Conservation (phyloP, 2,888 invertebrate species). For the Scaptomyza cyrtandrae region DNA sequence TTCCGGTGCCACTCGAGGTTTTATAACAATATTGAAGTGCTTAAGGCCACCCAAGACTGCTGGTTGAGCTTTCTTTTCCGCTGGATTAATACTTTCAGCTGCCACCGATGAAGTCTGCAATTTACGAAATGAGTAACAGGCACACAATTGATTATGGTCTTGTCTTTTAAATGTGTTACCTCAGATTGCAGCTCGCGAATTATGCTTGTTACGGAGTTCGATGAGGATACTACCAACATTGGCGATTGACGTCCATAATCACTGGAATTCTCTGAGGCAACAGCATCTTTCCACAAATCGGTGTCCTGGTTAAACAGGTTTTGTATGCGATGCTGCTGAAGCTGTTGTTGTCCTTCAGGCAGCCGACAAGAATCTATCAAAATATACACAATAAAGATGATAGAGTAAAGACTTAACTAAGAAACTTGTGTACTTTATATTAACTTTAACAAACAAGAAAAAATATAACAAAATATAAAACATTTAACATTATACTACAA, state of each 20-base stretch:
- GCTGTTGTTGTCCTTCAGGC: neutral
- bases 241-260: conserved; percentile 66
- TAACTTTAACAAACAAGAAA: neutral
- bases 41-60: conserved; percentile 12
- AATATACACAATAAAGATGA: neutral
- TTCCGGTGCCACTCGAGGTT: conserved; percentile 84
- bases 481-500: neutral
- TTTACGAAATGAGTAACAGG: neutral
- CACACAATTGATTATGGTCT: neutral
- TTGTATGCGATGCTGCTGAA: conserved; percentile 16
- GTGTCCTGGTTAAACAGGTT: conserved; percentile 56
- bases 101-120: conserved; percentile 61
- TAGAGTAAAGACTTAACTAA: neutral
- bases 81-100: conserved; percentile 28
- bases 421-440: neutral
- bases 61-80: conserved; percentile 2
- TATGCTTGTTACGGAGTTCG: conserved; percentile 67
- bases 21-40: conserved; percentile 74
- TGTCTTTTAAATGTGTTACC: conserved; percentile 44
- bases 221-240: conserved; percentile 58
- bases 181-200: conserved; percentile 58
- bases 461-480: neutral
- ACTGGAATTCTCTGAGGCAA: conserved; percentile 73
- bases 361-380: conserved; percentile 13
- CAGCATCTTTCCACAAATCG: conserved; percentile 71